phyloP scores from a whole-genome alignment of 2,888 invertebrate species.

The Leptinotarsa tumamoca region DNA sequence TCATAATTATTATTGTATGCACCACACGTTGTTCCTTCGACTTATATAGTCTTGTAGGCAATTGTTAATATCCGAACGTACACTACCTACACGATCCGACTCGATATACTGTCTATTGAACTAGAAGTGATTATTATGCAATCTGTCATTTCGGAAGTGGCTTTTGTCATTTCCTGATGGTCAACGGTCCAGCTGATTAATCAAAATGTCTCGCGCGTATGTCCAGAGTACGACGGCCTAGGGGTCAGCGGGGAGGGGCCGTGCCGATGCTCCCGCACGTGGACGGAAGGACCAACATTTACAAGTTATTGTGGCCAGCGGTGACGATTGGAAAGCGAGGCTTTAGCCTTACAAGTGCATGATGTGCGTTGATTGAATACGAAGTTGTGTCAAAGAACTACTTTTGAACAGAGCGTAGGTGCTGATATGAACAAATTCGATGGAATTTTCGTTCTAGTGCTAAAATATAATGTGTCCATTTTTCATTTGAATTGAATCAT shows the following conservation, averaged over 20 bases:
- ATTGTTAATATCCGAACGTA: constrained; percentile 14
- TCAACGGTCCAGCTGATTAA: constrained; percentile 56
- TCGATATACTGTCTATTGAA: constrained; percentile 45
- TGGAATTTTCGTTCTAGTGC: too few relatives aligned
- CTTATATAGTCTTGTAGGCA: constrained; percentile 18
- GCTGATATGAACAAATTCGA: too few relatives aligned
- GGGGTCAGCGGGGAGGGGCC: constrained; percentile 29
- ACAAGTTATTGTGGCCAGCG: constrained; percentile 54
- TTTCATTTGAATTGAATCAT: too few relatives aligned
- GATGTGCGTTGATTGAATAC: constrained; percentile 39
- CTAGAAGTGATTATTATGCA: constrained; percentile 57
- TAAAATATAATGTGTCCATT: too few relatives aligned
- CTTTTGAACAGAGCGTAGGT: background rate
- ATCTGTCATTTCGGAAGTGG: constrained; percentile 60
- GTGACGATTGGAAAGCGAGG: constrained; percentile 37
- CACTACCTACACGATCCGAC: background rate
- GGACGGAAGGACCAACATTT: constrained; percentile 64
- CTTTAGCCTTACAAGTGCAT: constrained; percentile 57
- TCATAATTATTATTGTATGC: background rate
- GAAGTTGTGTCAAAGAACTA: constrained; percentile 12
- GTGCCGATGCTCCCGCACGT: constrained; percentile 62
- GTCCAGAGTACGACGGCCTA: constrained; percentile 41
- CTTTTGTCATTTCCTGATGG: constrained; percentile 61
- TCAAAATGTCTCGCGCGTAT: constrained; percentile 55
- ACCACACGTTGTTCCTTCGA: constrained; percentile 12